A percentile compares a stretch with the other conserved stretches of the same genome.
Evolutionary conservation across 2,797 vertebrate genomes (phyloP).

Genomic region (Garrulus glandarius): DNA sequence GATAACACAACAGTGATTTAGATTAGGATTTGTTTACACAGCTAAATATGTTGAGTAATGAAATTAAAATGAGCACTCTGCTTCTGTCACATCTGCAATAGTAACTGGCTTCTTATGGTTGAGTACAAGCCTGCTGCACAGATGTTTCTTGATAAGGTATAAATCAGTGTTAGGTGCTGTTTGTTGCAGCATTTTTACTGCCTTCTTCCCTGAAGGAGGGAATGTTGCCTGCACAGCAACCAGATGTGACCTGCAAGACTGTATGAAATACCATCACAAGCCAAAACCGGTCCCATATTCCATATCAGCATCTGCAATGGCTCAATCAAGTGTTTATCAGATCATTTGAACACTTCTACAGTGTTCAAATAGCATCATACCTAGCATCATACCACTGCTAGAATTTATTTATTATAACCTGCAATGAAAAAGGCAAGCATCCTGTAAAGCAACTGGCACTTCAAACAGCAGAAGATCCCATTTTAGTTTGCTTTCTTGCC

Average conservation of each 20-base stretch:
- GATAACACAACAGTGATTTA: constrained; percentile 48
- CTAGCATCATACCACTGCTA: neutral
- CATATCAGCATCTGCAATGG: neutral
- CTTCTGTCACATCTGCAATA: constrained; percentile 58
- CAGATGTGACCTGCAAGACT: constrained; percentile 54
- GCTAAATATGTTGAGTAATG: constrained; percentile 57
- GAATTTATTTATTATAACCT: constrained; percentile 43
- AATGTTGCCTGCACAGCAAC: constrained; percentile 19
- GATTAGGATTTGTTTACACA: constrained; percentile 61
- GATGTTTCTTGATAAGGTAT: constrained; percentile 54
- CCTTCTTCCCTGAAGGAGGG: constrained; percentile 19
- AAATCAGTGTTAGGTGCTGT: constrained; percentile 46
- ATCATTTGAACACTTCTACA: neutral
- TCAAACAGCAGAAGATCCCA: neutral
- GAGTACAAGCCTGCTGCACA: constrained; percentile 37
- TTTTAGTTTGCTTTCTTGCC: constrained; percentile 26
- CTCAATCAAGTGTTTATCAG: constrained; percentile 71
- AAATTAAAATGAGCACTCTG: constrained; percentile 50
- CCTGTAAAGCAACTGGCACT: constrained; percentile 9
- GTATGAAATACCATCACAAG: neutral
- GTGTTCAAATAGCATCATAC: too few species aligned
- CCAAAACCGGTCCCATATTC: constrained; percentile 4
- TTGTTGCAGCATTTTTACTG: constrained; percentile 21
- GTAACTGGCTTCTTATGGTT: constrained; percentile 14
- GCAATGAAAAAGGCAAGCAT: constrained; percentile 27